Evolutionary conservation across 2,888 invertebrate species (phyloP).

Genomic region (Microplitis manilae): DNA sequence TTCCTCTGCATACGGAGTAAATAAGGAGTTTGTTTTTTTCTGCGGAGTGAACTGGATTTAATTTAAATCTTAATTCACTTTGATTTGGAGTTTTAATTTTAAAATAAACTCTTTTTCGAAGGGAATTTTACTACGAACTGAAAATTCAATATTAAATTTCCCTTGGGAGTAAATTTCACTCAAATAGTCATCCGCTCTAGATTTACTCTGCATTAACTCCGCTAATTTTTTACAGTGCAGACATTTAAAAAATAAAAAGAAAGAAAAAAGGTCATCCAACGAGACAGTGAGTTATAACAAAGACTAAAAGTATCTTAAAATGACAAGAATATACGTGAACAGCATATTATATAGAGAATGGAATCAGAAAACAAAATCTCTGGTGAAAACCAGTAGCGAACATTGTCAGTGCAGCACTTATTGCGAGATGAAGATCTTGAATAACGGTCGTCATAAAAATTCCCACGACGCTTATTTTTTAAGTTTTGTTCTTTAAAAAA

Average conservation of each 20-base stretch:
- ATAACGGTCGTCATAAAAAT: conserved; percentile 37
- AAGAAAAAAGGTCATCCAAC: background rate
- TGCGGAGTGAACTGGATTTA: too few species aligned
- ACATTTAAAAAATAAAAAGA: background rate
- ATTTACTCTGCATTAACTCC: too few species aligned
- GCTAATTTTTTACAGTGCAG: too few species aligned
- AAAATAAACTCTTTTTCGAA: too few species aligned
- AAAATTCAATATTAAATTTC: too few species aligned
- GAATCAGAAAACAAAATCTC: conserved; percentile 41
- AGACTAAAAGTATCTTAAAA: background rate
- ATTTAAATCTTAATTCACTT: too few species aligned
- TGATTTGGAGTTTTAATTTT: too few species aligned
- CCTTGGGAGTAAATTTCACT: too few species aligned
- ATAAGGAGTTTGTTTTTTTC: too few species aligned
- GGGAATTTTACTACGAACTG: too few species aligned
- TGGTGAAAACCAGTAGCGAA: conserved; percentile 19
- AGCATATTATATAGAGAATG: conserved; percentile 1
- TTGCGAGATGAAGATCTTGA: conserved; percentile 28
- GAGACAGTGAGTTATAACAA: background rate
- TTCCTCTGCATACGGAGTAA: too few species aligned
- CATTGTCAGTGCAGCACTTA: background rate
- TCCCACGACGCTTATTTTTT: conserved; percentile 37
- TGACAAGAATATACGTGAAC: conserved; percentile 2
- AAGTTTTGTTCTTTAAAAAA: background rate
- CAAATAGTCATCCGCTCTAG: too few species aligned